These are phyloP conservation scores for Platichthys stellatus DNA, from an alignment of 2,113 vertebrate species.

Conservation along the genomic window DNA sequence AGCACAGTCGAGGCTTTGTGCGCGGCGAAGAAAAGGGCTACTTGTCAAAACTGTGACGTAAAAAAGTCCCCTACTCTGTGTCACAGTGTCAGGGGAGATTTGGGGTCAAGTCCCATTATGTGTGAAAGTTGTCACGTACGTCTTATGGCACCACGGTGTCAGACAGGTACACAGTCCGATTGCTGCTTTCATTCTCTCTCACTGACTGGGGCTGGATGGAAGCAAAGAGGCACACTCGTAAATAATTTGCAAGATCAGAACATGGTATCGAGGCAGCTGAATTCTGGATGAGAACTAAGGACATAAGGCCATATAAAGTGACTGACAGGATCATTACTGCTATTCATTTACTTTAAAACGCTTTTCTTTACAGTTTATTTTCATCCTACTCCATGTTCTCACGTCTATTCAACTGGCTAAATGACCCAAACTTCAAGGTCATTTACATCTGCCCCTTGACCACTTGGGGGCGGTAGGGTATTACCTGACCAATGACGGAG, in stretches of 20 bases:
- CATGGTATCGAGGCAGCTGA: constrained; percentile 28
- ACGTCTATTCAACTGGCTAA: not conserved
- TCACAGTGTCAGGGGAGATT: constrained; percentile 54
- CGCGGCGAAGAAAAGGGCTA: constrained; percentile 61
- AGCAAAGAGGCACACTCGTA: constrained; percentile 22
- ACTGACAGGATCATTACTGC: not conserved
- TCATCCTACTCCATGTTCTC: not conserved
- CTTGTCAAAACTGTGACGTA: constrained; percentile 67
- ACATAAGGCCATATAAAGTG: not conserved
- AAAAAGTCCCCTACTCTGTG: constrained; percentile 53
- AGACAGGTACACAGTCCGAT: constrained; percentile 29
- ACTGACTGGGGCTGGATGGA: not conserved
- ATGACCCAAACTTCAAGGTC: constrained; percentile 39
- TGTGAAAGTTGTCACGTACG: constrained; percentile 69
- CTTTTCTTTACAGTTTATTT: not conserved
- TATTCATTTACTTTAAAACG: not conserved
- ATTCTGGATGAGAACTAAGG: constrained; percentile 4
- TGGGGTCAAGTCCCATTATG: constrained; percentile 41
- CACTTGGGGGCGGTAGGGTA: constrained; percentile 72
- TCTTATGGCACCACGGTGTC: constrained; percentile 13
- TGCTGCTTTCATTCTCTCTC: not conserved
- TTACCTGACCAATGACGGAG: constrained; percentile 19
- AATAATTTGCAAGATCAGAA: constrained; percentile 35
- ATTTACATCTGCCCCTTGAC: constrained; percentile 55
- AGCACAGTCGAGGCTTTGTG: constrained; percentile 76